phyloP scores from a whole-genome alignment of 2,113 vertebrate genomes.

The Sorex araneus region DNA sequence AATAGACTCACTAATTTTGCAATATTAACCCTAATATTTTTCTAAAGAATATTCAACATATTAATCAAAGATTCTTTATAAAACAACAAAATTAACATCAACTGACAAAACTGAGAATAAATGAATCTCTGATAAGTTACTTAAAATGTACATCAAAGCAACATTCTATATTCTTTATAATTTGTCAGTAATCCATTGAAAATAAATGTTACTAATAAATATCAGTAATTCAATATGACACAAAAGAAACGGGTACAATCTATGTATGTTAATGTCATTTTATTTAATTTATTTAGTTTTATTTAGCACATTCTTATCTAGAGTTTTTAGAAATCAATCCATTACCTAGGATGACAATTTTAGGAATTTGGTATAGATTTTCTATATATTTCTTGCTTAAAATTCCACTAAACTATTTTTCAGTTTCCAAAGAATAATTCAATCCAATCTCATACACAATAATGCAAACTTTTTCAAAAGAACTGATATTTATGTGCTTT shows the following conservation, averaged over 20 bases:
- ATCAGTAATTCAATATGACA: conserved; percentile 59
- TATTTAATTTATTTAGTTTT: conserved; percentile 60
- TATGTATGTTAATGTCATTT: conserved; percentile 21
- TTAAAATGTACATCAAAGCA: not conserved
- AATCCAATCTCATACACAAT: conserved; percentile 35
- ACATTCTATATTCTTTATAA: conserved; percentile 52
- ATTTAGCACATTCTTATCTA: conserved; percentile 59
- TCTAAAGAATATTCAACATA: not conserved
- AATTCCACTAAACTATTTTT: conserved; percentile 65
- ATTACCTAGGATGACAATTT: conserved; percentile 55
- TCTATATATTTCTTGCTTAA: conserved; percentile 61
- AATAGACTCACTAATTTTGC: not conserved
- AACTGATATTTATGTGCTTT: conserved; percentile 58
- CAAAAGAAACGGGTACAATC: conserved; percentile 38
- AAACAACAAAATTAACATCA: conserved; percentile 33
- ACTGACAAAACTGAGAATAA: conserved; percentile 51
- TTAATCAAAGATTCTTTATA: not conserved
- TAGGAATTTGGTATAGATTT: conserved; percentile 27
- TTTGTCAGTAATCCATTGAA: conserved; percentile 37
- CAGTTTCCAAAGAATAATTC: conserved; percentile 66
- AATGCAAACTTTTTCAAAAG: conserved; percentile 13
- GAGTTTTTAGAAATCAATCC: conserved; percentile 58
- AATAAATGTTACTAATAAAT: conserved; percentile 16
- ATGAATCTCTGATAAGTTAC: conserved; percentile 18
- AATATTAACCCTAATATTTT: conserved; percentile 14